A percentile compares a stretch with the other conserved stretches of the same genome.
These are phyloP conservation scores for Siphamia tubifer DNA, from an alignment of 2,113 vertebrate species.

Conservation along the genomic window DNA sequence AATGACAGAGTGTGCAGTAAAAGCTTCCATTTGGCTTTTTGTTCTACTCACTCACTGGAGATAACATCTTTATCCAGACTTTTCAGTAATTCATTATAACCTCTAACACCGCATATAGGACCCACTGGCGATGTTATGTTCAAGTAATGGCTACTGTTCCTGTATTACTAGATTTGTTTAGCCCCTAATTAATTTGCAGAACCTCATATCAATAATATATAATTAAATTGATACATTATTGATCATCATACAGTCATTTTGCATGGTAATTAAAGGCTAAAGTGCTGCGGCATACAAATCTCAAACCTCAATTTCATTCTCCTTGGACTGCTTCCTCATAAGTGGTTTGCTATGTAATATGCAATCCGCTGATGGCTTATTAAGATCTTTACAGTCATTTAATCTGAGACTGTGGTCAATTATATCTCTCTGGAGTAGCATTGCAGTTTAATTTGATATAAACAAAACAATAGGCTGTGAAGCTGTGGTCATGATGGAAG, in stretches of 20 bases:
- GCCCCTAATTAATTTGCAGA: conserved; percentile 57
- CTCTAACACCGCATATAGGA: conserved; percentile 6
- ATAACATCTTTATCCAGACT: background rate
- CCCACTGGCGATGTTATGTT: conserved; percentile 11
- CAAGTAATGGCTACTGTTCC: conserved; percentile 15
- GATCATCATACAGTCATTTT: conserved; percentile 59
- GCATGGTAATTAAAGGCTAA: conserved; percentile 60
- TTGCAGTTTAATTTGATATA: conserved; percentile 81
- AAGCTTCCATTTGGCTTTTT: conserved; percentile 7
- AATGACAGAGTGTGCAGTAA: background rate
- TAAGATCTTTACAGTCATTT: conserved; percentile 80
- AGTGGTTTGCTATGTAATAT: conserved; percentile 75
- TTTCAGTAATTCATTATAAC: conserved; percentile 7
- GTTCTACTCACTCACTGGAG: conserved; percentile 4
- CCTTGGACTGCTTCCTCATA: conserved; percentile 66
- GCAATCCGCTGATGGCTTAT: conserved; percentile 78
- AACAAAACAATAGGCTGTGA: conserved; percentile 77
- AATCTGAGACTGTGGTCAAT: conserved; percentile 79
- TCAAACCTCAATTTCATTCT: conserved; percentile 56
- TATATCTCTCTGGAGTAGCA: conserved; percentile 73
- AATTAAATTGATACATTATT: conserved; percentile 74
- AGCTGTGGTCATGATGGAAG: conserved; percentile 75
- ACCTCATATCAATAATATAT: conserved; percentile 65
- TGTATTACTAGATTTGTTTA: conserved; percentile 16
- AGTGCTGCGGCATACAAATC: conserved; percentile 70